Percentiles rank a stretch among this genome's conserved stretches.
These are phyloP conservation scores for Leucophenga varia DNA, from an alignment of 1,140 invertebrate species.

Conservation along the genomic window DNA sequence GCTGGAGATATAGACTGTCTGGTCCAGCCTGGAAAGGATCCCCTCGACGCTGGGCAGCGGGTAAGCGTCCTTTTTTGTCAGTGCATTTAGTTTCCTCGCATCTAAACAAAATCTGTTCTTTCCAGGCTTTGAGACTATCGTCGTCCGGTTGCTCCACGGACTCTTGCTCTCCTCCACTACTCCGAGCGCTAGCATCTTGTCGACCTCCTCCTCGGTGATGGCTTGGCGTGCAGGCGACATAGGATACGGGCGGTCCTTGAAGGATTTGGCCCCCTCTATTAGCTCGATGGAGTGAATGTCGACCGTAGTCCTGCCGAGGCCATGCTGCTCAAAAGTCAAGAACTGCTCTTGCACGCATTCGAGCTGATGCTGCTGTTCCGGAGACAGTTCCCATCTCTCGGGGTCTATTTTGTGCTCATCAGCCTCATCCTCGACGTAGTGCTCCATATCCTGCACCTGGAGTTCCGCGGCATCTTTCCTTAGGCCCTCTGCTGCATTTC, in stretches of 20 bases:
- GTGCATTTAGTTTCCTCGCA: constrained; percentile 33
- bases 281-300: too few relatives aligned
- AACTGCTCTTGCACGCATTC: not conserved
- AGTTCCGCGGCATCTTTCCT: not conserved
- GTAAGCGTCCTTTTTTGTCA: constrained; percentile 19
- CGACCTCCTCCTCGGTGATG: constrained; percentile 6
- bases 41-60: constrained; percentile 29
- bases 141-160: constrained; percentile 12
- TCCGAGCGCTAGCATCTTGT: constrained; percentile 17
- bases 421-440: not conserved
- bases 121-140: constrained; percentile 32
- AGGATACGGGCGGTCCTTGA: too few relatives aligned
- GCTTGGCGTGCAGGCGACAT: too few relatives aligned
- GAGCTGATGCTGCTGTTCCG: constrained; percentile 2
- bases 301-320: too few relatives aligned
- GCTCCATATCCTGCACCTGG: not conserved
- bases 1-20: constrained; percentile 19
- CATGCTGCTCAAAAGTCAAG: too few relatives aligned
- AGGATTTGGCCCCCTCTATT: too few relatives aligned
- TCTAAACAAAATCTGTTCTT: constrained; percentile 39
- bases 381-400: not conserved
- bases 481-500: not conserved
- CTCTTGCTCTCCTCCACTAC: constrained; percentile 19
- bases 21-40: constrained; percentile 19
- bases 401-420: not conserved